Base-by-base conservation (phyloP, 2,888 invertebrate species). In the Dynastes maya region DNA sequence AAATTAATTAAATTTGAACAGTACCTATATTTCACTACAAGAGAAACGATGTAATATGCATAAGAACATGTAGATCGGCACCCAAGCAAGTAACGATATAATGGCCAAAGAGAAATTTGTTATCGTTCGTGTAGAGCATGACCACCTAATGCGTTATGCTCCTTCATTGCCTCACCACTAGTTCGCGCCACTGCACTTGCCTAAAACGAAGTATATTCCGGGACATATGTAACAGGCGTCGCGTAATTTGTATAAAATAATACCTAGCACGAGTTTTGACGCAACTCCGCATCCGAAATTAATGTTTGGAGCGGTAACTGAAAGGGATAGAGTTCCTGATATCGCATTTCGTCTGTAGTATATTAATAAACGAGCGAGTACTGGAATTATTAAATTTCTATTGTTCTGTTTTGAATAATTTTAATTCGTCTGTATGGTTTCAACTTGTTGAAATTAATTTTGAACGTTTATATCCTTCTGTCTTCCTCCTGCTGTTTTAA, bases 211-310 rank as follows among this genome's bases (percentile, higher is more conserved):
- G 45, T 61, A 72, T 61, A 40, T 61, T 72, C 45, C 27, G 40
- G 16, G 72, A 72, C 72, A 58, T 45, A 72, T 45, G 61, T 72
- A 72, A 49, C 37, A 8, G 37, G 71, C 32, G 16, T 22, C 16
- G 58, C 40, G 58, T 61, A 72, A 72, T 72, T 72, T 72, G 61
- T 61, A 72, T 72, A 72, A 72, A 72, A 61, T 40, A 58, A 72
- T 72, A 22, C 58, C 49, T 45, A 72, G 45, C 58, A 68, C 8
- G 40, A 58, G 40, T 45, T 37, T 72, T 61, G 72, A 72, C 61
- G 72, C 22, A 72, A 37, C 61, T 61, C 61, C 40, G 61, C 45
- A 61, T 49, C 40, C 16, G 58, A 53, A 72, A 72, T 61, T 72
- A 72, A 72, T 72, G 61, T 40, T 61, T 32, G 8, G 16, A 11